Evolutionary conservation across 2,113 vertebrate species (phyloP).

Genomic region (Henicopernis longicauda): DNA sequence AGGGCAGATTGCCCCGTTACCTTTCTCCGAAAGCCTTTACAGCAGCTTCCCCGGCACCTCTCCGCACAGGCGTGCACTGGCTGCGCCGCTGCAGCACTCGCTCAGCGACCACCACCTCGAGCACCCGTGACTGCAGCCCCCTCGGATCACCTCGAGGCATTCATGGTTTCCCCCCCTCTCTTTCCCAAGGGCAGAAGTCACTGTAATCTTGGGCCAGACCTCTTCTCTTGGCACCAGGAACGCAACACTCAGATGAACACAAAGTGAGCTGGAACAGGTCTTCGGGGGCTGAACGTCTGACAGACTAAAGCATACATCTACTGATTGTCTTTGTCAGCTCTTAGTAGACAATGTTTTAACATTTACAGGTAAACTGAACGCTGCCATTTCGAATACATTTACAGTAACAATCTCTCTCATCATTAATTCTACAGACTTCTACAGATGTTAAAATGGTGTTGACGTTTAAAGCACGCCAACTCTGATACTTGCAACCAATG

Average conservation of each 20-base stretch:
- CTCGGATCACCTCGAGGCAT: not conserved
- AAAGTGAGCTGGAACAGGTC: constrained; percentile 3
- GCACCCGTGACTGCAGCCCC: not conserved
- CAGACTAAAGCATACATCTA: constrained; percentile 38
- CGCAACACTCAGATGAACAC: not conserved
- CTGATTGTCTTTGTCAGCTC: constrained; percentile 64
- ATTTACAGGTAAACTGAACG: constrained; percentile 55
- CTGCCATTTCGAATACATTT: constrained; percentile 60
- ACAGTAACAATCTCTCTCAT: constrained; percentile 1
- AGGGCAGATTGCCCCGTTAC: not conserved
- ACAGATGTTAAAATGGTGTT: constrained; percentile 25
- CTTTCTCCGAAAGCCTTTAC: not conserved
- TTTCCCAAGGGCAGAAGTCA: not conserved
- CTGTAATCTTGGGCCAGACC: not conserved
- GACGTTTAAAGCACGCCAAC: constrained; percentile 38
- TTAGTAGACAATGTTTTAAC: constrained; percentile 52
- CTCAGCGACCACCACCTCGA: not conserved
- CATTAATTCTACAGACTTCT: constrained; percentile 39
- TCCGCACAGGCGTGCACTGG: not conserved
- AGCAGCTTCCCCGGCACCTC: not conserved
- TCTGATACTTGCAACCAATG: not conserved
- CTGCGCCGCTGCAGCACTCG: not conserved
- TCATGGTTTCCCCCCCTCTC: not conserved
- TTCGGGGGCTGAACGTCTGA: constrained; percentile 8
- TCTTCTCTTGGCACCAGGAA: not conserved